These are phyloP conservation scores for Turnix velox DNA, from an alignment of 2,113 vertebrate species.

Conservation along the genomic window DNA sequence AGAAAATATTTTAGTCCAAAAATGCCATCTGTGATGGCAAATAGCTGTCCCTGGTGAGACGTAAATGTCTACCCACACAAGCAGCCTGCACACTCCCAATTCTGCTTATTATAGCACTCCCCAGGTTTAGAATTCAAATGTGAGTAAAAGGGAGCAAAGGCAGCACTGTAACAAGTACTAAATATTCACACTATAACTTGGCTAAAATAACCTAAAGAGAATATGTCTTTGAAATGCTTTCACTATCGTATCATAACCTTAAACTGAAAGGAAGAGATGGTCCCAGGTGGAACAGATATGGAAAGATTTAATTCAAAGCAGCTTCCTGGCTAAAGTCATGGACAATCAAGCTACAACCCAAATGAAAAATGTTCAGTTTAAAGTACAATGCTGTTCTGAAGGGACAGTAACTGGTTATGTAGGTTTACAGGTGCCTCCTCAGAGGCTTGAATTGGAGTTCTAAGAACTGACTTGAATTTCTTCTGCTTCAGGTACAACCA, in stretches of 20 bases:
- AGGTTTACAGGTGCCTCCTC: not conserved
- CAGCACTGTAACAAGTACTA: not conserved
- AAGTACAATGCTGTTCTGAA: not conserved
- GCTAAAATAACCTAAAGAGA: not conserved
- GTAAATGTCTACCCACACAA: not conserved
- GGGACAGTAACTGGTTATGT: not conserved
- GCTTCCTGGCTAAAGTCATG: not conserved
- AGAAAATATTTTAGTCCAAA: not conserved
- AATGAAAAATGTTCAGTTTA: not conserved
- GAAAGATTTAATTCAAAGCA: not conserved
- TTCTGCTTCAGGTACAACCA: not conserved
- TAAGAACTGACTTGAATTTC: not conserved
- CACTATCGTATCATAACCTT: not conserved
- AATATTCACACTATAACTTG: not conserved
- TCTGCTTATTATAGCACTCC: not conserved
- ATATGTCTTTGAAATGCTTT: not conserved
- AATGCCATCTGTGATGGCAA: not conserved
- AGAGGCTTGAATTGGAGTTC: not conserved
- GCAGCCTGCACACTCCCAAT: not conserved
- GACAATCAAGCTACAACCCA: not conserved
- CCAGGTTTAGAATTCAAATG: not conserved
- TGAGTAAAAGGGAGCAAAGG: not conserved
- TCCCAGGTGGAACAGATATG: not conserved
- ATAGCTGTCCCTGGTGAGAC: not conserved
- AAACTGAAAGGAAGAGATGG: not conserved